A percentile compares a stretch with the other conserved stretches of the same genome.
Conservation (phyloP, 2,113 vertebrate species). For the Tetrao urogallus region DNA sequence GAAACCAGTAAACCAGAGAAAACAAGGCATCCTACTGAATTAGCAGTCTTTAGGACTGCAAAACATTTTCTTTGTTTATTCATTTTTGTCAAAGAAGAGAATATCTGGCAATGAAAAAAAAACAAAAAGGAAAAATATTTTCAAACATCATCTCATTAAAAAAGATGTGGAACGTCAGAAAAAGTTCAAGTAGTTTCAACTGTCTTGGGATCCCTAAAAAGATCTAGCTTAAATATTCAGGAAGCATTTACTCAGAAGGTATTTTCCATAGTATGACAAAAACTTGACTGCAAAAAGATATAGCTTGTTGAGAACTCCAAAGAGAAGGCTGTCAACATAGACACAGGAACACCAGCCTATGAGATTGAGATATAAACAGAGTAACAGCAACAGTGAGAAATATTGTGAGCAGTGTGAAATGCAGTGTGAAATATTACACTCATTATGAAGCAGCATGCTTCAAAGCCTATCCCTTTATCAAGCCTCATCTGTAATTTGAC, state of each 20-base stretch:
- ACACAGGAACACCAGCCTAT: background rate
- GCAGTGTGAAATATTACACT: conserved; percentile 57
- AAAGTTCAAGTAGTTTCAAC: background rate
- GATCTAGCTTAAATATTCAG: background rate
- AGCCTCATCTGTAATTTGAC: conserved; percentile 17
- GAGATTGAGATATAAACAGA: conserved; percentile 47
- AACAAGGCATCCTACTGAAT: background rate
- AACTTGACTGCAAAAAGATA: background rate
- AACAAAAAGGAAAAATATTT: no score
- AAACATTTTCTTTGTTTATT: background rate
- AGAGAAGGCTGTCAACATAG: background rate
- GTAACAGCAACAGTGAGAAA: conserved; percentile 16
- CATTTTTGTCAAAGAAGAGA: background rate
- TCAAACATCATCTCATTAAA: background rate
- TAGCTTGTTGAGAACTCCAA: background rate
- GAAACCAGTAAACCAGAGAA: background rate
- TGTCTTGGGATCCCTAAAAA: background rate
- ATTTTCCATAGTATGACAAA: background rate
- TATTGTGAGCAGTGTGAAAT: conserved; percentile 32
- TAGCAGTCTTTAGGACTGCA: background rate
- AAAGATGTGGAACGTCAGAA: background rate
- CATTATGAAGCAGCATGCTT: background rate
- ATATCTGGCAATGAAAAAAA: background rate
- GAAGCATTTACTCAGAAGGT: background rate
- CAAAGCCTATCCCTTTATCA: conserved; percentile 10